Base-by-base conservation (phyloP, 1,140 invertebrate genomes). In the Danaus melanippus region DNA sequence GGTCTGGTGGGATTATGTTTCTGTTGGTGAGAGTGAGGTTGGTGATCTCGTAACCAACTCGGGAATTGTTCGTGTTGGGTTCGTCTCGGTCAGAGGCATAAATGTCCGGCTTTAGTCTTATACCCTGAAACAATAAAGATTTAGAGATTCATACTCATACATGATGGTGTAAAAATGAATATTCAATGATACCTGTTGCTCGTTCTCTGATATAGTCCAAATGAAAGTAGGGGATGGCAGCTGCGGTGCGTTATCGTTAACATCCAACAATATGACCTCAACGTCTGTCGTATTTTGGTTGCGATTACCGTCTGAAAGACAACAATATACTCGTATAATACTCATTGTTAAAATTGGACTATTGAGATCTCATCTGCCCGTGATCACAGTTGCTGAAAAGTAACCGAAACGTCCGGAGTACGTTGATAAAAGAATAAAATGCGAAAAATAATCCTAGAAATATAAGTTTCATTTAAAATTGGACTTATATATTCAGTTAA, bases 181-280 rank as follows among this genome's bases (percentile, higher is more conserved):
- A 9, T 45, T 46, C n/a, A 15, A 15, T 15, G 15, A 67, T 67
- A 90, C 89, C 73, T 84, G 60, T 17, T 58, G 15, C 4, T 74
- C 52, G 58, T 74, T 78, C 69, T 90, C 89, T 10, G 67, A 84
- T 8, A 88, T 64, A n/a, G 51, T 56, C 71, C 76, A 87, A 0
- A 59, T 56, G 0, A 74, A 66, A 1, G 63, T 40, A 0, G 69
- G 67, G 0, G 66, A 46, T 0, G 86, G 88, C 54, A 89, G 59
- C 47, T 82, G 71, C 0, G 89, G 89, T 5, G 84, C 81, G 58
- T 89, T 88, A 66, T 90, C 88, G 64, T 90, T 90, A 4, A 89
- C 83, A 59, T 90, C 89, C 46, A 84, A 58, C 39, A 90, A 64
- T 4, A 86, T 69, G 0, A 90, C 79, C 4, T 73, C 71, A 7